These are phyloP conservation scores for Rotaria magnacalcarata DNA, from an alignment of 2,888 invertebrate species.

Conservation along the genomic window DNA sequence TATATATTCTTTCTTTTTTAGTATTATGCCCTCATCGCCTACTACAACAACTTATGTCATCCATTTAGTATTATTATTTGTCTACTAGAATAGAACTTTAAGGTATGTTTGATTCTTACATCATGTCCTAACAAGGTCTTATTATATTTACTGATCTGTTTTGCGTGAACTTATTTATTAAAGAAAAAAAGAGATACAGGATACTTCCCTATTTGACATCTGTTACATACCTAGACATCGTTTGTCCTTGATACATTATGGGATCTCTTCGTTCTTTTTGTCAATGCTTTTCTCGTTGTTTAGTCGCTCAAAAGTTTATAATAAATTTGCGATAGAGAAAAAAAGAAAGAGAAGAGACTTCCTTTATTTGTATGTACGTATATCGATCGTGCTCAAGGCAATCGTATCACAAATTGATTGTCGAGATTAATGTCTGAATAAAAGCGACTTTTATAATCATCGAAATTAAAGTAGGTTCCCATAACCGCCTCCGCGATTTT, in stretches of 20 bases:
- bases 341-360: neutral
- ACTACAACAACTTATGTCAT: neutral
- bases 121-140: neutral
- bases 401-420: neutral
- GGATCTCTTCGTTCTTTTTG: neutral
- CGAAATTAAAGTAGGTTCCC: neutral
- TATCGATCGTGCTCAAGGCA: slow-evolving; percentile 2
- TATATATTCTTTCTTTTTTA: neutral
- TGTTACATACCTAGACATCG: neutral
- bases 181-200: neutral
- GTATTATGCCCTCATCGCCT: neutral
- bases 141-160: neutral
- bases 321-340: neutral
- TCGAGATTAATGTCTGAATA: neutral
- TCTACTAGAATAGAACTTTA: neutral
- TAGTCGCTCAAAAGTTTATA: neutral
- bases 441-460: neutral
- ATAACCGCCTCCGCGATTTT: neutral
- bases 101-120: slow-evolving; percentile 18
- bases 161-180: neutral
- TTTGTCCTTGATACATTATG: neutral
- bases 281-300: neutral
- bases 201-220: slow-evolving; percentile 2
- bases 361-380: neutral
- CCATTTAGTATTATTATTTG: neutral